Conservation (phyloP, 2,797 vertebrate species). For the Macropodus opercularis region DNA sequence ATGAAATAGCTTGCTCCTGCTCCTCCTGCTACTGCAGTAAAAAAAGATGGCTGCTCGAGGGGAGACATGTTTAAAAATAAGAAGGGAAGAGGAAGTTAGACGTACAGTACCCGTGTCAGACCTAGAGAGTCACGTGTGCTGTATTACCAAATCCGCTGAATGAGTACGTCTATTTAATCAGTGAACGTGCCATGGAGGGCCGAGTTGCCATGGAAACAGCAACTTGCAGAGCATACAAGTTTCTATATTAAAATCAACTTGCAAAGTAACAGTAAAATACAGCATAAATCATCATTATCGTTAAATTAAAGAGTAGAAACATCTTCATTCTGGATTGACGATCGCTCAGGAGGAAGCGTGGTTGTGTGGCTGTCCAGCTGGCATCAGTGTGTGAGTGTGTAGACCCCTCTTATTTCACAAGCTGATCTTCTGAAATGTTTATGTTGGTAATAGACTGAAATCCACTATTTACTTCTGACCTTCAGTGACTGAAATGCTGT, state of each 20-base stretch:
- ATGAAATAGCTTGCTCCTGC: constrained; percentile 69
- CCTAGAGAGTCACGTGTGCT: not conserved
- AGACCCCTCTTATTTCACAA: too few relatives aligned
- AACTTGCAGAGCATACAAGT: not conserved
- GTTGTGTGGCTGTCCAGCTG: too few relatives aligned
- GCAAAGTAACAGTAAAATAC: not conserved
- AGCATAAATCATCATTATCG: not conserved
- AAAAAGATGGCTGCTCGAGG: constrained; percentile 21
- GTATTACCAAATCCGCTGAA: not conserved
- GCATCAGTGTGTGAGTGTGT: too few relatives aligned
- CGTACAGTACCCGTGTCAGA: constrained; percentile 2
- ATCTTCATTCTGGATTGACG: too few relatives aligned
- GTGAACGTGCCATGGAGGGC: not conserved
- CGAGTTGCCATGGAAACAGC: constrained; percentile 33
- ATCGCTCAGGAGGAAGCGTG: too few relatives aligned
- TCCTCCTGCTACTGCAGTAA: constrained; percentile 4
- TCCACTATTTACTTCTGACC: too few relatives aligned
- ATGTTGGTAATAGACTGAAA: too few relatives aligned
- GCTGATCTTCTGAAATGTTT: too few relatives aligned
- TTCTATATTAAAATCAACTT: not conserved
- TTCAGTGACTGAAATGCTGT: too few relatives aligned
- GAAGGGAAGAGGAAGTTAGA: not conserved
- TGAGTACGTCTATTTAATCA: not conserved
- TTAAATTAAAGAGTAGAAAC: not conserved
- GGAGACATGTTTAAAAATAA: constrained; percentile 16